Base-by-base conservation (phyloP, 2,797 vertebrate species). In the Odontamblyopus lacepedii region DNA sequence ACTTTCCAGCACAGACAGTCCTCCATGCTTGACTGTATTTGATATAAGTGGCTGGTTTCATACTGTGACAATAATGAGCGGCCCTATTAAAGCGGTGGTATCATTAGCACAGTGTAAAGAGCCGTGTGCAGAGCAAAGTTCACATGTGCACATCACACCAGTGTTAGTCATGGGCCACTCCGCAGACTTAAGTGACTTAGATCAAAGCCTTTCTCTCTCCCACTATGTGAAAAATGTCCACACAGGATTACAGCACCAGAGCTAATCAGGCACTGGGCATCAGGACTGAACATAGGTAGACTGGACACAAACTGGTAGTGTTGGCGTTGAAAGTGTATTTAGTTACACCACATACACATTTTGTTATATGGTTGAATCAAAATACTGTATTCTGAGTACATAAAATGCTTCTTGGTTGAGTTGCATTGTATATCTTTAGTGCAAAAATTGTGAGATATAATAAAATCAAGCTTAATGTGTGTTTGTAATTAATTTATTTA, bases 161-260 rank as follows among this genome's bases (percentile, higher is more conserved):
- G 60, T 41, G 27, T 63, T 60, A 76, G 35, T 73, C 62, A 63
- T 27, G 15, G 51, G 65, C 19, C 57, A 51, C 55, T 66, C 29
- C 38, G 71, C 69, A 1, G n/a, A 62, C 57, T 55, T 71, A 68
- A 59, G 57, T 70, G 55, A 73, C 77, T 62, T 63, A 65, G 59
- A 68, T 73, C 15, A 75, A 77, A 75, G 62, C 57, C 2, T 78
- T 75, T 72, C 35, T 16, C 35, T 16, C 48, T 80, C 77, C 63
- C 44, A 38, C 15, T 26, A 35, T 48, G 71, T 44, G 50, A 72
- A 53, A 66, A 68, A 75, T 75, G 64, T 50, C 71, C 61, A 30
- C 76, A 35, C 41, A 73, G 48, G 67, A 35, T 5, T 5, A 35
- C 32, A 35, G 35, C 35, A 9, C 35, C 35, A 9, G 35, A 8